Conservation (phyloP, 2,113 vertebrate species). For the Entosphenus tridentatus region DNA sequence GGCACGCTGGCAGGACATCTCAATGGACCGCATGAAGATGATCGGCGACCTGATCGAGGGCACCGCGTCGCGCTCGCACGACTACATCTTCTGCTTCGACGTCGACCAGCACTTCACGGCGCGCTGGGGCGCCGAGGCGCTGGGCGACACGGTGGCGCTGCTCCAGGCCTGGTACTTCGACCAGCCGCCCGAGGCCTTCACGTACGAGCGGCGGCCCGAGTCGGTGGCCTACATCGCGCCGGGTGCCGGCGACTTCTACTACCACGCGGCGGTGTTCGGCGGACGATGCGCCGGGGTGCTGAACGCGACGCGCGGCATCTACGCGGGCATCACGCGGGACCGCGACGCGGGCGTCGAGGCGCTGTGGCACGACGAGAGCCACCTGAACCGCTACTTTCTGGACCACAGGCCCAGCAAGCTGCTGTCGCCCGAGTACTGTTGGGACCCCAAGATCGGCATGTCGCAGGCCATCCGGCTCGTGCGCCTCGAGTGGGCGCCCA, state of each 20-base stretch:
- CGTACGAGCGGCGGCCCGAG: constrained; percentile 16
- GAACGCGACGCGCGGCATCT: constrained; percentile 18
- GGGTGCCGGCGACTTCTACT: constrained; percentile 21
- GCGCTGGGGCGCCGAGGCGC: constrained; percentile 18
- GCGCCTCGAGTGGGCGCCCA: constrained; percentile 18
- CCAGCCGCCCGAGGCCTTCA: constrained; percentile 10
- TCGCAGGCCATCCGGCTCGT: constrained; percentile 12
- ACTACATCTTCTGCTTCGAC: constrained; percentile 24
- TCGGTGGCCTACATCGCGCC: constrained; percentile 18
- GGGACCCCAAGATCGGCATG: constrained; percentile 18
- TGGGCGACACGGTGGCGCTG: constrained; percentile 19
- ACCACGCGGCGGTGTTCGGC: constrained; percentile 19
- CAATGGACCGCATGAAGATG: constrained; percentile 22
- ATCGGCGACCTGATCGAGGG: constrained; percentile 16
- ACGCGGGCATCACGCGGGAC: constrained; percentile 17
- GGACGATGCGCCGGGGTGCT: constrained; percentile 16
- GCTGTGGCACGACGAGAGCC: constrained; percentile 23
- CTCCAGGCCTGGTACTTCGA: constrained; percentile 22
- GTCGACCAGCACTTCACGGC: constrained; percentile 20
- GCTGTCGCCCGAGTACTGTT: constrained; percentile 24
- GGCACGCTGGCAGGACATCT: constrained; percentile 23
- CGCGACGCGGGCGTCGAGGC: constrained; percentile 19
- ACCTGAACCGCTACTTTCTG: constrained; percentile 24
- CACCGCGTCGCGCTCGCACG: constrained; percentile 16
- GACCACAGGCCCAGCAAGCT: constrained; percentile 21